These are phyloP conservation scores for Jacana jacana DNA, from an alignment of 2,113 vertebrate genomes.

Conservation along the genomic window DNA sequence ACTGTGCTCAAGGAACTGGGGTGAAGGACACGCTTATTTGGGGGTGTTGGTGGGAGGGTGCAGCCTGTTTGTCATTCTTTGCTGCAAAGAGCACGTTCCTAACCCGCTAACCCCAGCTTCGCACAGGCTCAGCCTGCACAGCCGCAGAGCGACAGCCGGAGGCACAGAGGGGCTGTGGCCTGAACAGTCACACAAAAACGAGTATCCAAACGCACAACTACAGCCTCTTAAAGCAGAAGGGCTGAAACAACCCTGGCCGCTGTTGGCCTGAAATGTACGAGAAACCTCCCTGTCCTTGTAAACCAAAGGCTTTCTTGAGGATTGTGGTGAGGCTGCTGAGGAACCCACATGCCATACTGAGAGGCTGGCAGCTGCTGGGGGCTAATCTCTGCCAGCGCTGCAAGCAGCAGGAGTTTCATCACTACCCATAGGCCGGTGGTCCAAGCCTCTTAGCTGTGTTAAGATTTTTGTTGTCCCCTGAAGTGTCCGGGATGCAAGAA, in stretches of 20 bases:
- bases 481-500: neutral
- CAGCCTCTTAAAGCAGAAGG: slow-evolving; percentile 2
- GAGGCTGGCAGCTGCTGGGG: neutral
- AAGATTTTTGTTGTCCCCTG: neutral
- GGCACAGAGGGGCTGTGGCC: neutral
- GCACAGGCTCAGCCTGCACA: neutral
- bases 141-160: neutral
- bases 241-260: neutral
- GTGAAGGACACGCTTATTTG: neutral
- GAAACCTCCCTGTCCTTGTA: neutral
- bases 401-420: neutral
- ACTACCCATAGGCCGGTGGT: rapidly evolving
- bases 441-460: neutral
- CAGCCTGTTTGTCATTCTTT: neutral
- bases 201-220: slow-evolving; percentile 52
- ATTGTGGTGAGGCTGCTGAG: neutral
- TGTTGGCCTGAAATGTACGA: neutral
- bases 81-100: slow-evolving; percentile 15
- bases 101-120: slow-evolving; percentile 23
- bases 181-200: neutral
- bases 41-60: neutral
- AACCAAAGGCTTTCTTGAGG: slow-evolving; percentile 33
- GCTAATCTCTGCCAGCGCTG: neutral
- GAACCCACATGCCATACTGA: rapidly evolving
- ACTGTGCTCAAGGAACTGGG: neutral